These are phyloP conservation scores for Philonicus albiceps DNA, from an alignment of 2,888 invertebrate genomes.

Conservation along the genomic window DNA sequence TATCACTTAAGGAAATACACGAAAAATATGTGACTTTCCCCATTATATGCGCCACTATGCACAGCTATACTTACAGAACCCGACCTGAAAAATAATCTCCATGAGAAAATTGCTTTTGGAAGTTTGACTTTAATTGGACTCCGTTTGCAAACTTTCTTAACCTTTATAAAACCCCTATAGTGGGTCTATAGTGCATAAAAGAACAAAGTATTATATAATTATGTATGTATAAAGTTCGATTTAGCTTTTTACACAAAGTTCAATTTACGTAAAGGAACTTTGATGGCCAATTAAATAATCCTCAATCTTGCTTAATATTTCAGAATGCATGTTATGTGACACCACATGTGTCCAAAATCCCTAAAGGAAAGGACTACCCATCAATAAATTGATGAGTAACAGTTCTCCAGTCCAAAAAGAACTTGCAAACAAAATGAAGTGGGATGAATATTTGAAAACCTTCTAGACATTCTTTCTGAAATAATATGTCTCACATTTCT, in stretches of 20 bases:
- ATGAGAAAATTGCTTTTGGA: background rate
- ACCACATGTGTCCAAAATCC: background rate
- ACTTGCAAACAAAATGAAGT: background rate
- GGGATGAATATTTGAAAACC: background rate
- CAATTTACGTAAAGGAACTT: background rate
- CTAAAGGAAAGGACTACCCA: background rate
- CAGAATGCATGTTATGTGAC: background rate
- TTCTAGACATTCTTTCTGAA: background rate
- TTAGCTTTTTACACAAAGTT: background rate
- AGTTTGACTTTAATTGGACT: background rate
- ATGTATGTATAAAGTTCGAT: background rate
- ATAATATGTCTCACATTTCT: background rate
- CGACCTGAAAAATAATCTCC: background rate
- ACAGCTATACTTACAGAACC: background rate
- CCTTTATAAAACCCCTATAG: background rate
- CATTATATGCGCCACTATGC: background rate
- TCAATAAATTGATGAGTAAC: background rate
- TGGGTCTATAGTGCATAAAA: background rate
- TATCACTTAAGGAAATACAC: background rate
- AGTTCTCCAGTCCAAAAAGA: background rate
- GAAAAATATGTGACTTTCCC: background rate
- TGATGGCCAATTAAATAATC: background rate
- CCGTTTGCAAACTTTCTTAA: background rate
- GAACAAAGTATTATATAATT: background rate
- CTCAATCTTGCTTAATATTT: background rate